Evolutionary conservation across 2,888 invertebrate species (phyloP).

Genomic region (Rotaria magnacalcarata): DNA sequence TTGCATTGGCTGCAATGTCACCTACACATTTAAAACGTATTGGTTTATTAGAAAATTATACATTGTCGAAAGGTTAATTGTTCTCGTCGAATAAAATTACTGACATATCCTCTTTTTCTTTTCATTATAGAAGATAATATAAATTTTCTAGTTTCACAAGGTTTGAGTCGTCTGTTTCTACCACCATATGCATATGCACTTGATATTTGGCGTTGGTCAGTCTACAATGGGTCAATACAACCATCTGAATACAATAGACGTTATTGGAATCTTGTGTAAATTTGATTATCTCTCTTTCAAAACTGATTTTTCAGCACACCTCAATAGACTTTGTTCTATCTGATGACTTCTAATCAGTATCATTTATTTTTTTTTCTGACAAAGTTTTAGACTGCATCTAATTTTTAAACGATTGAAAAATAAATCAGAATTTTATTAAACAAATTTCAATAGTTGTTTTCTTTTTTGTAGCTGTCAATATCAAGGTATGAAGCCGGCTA

Average conservation of each 20-base stretch:
- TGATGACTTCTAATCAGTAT: too few species aligned
- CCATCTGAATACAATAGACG: slow-evolving; percentile 40
- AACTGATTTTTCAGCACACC: slow-evolving; percentile 47
- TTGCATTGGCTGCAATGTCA: slow-evolving; percentile 72
- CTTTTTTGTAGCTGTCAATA: slow-evolving; percentile 46
- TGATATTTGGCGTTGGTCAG: slow-evolving; percentile 80
- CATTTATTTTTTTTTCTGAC: too few species aligned
- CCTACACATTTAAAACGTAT: slow-evolving; percentile 72
- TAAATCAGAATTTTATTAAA: too few species aligned
- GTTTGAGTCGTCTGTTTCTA: slow-evolving; percentile 78
- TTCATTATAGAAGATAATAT: slow-evolving; percentile 69
- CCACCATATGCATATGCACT: slow-evolving; percentile 76
- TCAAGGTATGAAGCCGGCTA: slow-evolving; percentile 48
- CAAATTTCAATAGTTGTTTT: too few species aligned
- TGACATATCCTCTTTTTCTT: slow-evolving; percentile 47
- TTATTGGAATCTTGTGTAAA: slow-evolving; percentile 59
- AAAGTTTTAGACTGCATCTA: too few species aligned
- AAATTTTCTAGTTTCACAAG: slow-evolving; percentile 74
- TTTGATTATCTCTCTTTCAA: slow-evolving; percentile 46
- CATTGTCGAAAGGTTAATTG: slow-evolving; percentile 28
- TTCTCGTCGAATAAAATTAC: neutral
- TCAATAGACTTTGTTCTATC: too few species aligned
- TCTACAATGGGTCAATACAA: slow-evolving; percentile 72
- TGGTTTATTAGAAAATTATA: slow-evolving; percentile 67
- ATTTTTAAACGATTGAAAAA: too few species aligned